Evolutionary conservation across 2,113 vertebrate species (phyloP).

Genomic region (Myrmecophaga tridactyla): DNA sequence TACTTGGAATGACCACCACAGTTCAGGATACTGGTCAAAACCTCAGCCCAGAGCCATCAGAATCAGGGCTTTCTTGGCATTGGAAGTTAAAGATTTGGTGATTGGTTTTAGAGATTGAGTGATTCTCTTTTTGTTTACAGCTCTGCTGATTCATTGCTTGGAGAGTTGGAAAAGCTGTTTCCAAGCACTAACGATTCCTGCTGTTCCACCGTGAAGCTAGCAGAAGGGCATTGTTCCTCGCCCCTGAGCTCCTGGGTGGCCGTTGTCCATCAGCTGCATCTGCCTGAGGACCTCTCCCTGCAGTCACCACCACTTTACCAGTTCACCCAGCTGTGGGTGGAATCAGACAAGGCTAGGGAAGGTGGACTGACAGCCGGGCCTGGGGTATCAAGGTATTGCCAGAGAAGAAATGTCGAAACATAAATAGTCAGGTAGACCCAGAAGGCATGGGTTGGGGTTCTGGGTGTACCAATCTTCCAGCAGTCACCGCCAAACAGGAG

Average conservation of each 20-base stretch:
- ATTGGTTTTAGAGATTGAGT: not conserved
- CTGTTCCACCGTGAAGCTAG: not conserved
- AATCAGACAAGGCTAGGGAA: not conserved
- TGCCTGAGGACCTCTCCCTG: not conserved
- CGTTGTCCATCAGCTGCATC: not conserved
- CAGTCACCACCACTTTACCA: not conserved
- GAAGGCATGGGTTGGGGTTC: not conserved
- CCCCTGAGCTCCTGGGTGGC: not conserved
- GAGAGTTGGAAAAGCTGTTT: slow-evolving; percentile 7
- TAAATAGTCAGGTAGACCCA: not conserved
- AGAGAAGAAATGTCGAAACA: not conserved
- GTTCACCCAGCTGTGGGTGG: not conserved
- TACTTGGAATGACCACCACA: not conserved
- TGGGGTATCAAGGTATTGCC: not conserved
- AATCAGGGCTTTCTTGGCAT: not conserved
- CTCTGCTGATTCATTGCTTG: not conserved
- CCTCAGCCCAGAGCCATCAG: not conserved
- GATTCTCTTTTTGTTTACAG: not conserved
- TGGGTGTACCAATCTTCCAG: not conserved
- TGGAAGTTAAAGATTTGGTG: not conserved
- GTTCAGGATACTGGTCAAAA: slow-evolving; percentile 14
- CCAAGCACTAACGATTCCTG: not conserved
- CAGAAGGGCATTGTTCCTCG: not conserved
- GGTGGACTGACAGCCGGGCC: not conserved
- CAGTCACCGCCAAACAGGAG: not conserved